A percentile compares a stretch with the other conserved stretches of the same genome.
These are phyloP conservation scores for Scortum barcoo DNA, from an alignment of 2,113 vertebrate species.

Conservation along the genomic window DNA sequence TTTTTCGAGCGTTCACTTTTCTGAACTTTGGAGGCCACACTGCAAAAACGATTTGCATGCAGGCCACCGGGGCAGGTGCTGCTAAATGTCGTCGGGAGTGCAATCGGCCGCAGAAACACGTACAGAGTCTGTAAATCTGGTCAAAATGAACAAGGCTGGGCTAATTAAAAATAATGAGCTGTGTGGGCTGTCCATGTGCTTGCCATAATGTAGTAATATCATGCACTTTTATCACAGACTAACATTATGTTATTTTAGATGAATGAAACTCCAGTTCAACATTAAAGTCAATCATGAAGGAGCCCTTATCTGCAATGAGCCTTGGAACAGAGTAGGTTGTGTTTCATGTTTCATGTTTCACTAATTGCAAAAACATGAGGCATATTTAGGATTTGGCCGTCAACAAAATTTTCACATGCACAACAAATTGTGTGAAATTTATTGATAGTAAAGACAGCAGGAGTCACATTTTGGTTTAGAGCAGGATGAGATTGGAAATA, in stretches of 20 bases:
- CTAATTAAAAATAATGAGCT: conserved; percentile 59
- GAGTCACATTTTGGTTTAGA: background rate
- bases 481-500: conserved; percentile 14
- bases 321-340: background rate
- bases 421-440: conserved; percentile 8
- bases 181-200: background rate
- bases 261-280: background rate
- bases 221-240: conserved; percentile 1
- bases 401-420: background rate
- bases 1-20: conserved; percentile 37
- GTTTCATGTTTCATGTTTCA: background rate
- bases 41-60: conserved; percentile 22
- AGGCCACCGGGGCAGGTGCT: background rate
- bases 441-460: background rate
- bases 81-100: conserved; percentile 44
- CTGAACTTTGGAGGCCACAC: conserved; percentile 26
- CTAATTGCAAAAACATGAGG: background rate
- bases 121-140: conserved; percentile 5
- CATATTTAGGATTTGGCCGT: background rate
- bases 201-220: background rate
- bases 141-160: conserved; percentile 41
- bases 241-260: conserved; percentile 1
- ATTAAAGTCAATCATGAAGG: background rate
- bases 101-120: conserved; percentile 17
- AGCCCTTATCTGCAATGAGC: background rate